Conservation (phyloP, 2,888 invertebrate genomes). For the Dioctria linearis region DNA sequence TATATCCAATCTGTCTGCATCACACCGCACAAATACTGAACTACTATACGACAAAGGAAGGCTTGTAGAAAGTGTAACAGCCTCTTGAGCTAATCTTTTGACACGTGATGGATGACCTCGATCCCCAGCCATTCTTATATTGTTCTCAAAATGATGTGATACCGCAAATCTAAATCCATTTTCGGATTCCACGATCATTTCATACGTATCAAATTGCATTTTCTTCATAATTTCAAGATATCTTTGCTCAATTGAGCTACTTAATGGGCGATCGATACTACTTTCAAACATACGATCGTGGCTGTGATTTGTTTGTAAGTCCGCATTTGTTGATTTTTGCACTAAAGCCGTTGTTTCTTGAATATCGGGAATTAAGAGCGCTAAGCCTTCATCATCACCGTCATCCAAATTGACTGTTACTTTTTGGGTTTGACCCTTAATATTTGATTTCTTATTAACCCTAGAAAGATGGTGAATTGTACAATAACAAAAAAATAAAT, state of each 20-base stretch:
- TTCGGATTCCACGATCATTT: constrained; percentile 89
- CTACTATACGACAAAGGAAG: constrained; percentile 94
- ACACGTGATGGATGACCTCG: constrained; percentile 89
- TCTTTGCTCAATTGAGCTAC: constrained; percentile 78
- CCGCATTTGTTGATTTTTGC: constrained; percentile 68
- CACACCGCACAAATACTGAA: constrained; percentile 95
- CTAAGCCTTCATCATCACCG: constrained; percentile 91
- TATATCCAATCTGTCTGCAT: constrained; percentile 92
- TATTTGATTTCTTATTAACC: constrained; percentile 76
- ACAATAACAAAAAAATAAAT: constrained; percentile 1
- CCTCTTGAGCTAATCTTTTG: constrained; percentile 94
- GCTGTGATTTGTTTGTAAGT: constrained; percentile 64
- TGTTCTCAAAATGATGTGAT: constrained; percentile 91
- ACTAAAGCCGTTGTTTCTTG: constrained; percentile 74
- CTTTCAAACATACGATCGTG: constrained; percentile 61
- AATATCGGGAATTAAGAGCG: constrained; percentile 91
- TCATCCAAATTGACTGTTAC: constrained; percentile 74
- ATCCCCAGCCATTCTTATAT: constrained; percentile 88
- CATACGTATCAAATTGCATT: constrained; percentile 92
- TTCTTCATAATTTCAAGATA: constrained; percentile 91
- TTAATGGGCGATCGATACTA: constrained; percentile 72
- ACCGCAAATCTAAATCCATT: constrained; percentile 87
- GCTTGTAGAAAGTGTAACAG: constrained; percentile 92
- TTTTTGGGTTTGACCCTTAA: constrained; percentile 70
- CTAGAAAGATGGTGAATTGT: constrained; percentile 67